These are phyloP conservation scores for Paraescarpia echinospica DNA, from an alignment of 1,140 invertebrate genomes.

Conservation along the genomic window DNA sequence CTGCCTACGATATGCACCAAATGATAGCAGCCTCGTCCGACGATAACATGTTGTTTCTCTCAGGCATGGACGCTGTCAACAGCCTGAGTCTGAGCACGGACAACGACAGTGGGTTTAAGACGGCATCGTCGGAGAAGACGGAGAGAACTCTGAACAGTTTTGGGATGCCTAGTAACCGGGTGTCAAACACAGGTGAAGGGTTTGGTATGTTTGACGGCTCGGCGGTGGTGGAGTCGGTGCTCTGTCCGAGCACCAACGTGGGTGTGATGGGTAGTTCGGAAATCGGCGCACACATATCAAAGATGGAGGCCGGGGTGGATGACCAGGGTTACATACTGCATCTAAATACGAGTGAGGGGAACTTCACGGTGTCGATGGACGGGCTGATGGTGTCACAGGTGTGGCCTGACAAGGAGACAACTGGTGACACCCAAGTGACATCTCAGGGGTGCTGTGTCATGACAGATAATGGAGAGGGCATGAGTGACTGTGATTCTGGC, in stretches of 20 bases:
- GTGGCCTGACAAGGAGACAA: background rate
- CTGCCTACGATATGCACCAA: background rate
- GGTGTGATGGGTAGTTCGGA: background rate
- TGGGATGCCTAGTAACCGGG: background rate
- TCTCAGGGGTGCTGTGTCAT: background rate
- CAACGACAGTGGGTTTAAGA: background rate
- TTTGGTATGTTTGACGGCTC: background rate
- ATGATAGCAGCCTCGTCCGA: background rate
- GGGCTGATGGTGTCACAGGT: background rate
- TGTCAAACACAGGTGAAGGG: background rate
- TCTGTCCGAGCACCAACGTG: background rate
- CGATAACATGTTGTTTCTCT: background rate
- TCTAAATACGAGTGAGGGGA: background rate
- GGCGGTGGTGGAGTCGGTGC: background rate
- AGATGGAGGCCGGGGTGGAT: slow-evolving; percentile 9
- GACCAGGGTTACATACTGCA: slow-evolving; percentile 12
- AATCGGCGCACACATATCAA: background rate
- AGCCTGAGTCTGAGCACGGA: background rate
- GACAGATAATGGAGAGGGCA: background rate
- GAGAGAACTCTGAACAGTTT: background rate
- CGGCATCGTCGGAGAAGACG: background rate
- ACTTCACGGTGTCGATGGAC: background rate
- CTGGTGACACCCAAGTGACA: background rate
- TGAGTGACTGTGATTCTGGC: background rate
- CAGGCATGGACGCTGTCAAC: background rate